A percentile compares a stretch with the other conserved stretches of the same genome.
Evolutionary conservation across 2,797 vertebrate genomes (phyloP).

Genomic region (Coendou prehensilis): DNA sequence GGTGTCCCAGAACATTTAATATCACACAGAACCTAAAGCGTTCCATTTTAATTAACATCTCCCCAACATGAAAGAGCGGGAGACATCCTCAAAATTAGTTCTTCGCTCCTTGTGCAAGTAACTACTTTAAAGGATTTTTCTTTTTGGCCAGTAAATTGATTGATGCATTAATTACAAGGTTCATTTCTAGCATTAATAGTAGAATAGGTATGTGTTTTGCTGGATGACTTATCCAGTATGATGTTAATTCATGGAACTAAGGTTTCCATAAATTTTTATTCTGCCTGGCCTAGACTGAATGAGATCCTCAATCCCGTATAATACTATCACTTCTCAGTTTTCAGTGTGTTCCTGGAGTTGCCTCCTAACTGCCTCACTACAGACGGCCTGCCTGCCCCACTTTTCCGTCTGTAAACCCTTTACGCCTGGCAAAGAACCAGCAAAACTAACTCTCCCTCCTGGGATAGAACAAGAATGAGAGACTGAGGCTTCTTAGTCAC

Average conservation of each 20-base stretch:
- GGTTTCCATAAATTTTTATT: background rate
- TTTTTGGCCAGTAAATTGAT: background rate
- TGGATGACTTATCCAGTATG: background rate
- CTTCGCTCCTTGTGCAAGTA: background rate
- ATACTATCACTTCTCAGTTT: background rate
- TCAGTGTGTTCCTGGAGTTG: accelerated
- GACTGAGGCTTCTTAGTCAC: no score
- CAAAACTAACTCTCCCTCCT: background rate
- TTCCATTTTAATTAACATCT: background rate
- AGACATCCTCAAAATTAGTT: background rate
- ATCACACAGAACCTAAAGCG: background rate
- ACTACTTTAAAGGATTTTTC: background rate
- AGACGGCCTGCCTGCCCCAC: background rate
- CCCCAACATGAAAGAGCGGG: background rate
- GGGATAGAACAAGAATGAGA: background rate
- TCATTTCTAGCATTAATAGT: background rate
- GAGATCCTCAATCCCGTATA: background rate
- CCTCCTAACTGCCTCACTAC: background rate
- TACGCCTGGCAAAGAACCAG: background rate
- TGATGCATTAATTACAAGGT: background rate
- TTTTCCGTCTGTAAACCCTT: background rate
- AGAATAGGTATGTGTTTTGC: background rate
- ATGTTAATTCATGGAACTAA: background rate
- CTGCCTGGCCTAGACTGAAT: background rate
- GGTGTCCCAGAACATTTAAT: background rate